Evolutionary conservation across 2,888 invertebrate species (phyloP), one percentile per base, ranked within the genome.

Genomic region (Acutogordius australiensis): DNA sequence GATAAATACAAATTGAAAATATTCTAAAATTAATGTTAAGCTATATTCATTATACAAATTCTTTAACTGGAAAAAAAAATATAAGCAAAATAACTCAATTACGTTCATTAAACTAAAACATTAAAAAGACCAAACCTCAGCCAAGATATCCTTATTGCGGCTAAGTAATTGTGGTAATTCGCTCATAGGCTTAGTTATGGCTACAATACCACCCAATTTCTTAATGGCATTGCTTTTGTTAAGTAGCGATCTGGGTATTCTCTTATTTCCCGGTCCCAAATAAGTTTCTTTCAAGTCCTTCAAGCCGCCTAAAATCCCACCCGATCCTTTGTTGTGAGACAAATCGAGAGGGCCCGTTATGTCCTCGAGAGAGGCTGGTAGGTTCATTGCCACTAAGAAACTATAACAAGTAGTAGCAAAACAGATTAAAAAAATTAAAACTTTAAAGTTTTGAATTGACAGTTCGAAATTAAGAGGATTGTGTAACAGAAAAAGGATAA

Each of bases 291-390:
- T 78, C 2, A 78, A 77, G 26, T 71, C 73, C 23, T 51, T 51
- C n/a, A n/a, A n/a, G n/a, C n/a, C n/a, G n/a, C n/a, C n/a, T n/a
- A n/a, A n/a, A n/a, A n/a, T n/a, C n/a, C n/a, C n/a, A n/a, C n/a
- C n/a, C 18, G 51, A 21, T 21, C 51, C 51, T 4, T 8, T 23
- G 4, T 23, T 8, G 51, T 26, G 18, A 4, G 51, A 23, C 4
- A 23, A 23, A 23, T 23, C 51, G 8, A n/a, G 8, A 8, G 51
- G 13, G 51, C 18, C 51, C 8, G 4, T 29, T n/a, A 57, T 8
- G 65, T 80, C 80, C 74, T 97, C 94, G 61, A 94, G 77, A 60
- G 90, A 86, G n/a, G 91, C 94, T 4, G 97, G 94, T 67, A 97
- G 78, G 75, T 87, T 91, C 64, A 94, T 75, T 62, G 86, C 86